A percentile compares a stretch with the other conserved stretches of the same genome.
Conservation (phyloP, 2,113 vertebrate species). For the Xerus inauris region DNA sequence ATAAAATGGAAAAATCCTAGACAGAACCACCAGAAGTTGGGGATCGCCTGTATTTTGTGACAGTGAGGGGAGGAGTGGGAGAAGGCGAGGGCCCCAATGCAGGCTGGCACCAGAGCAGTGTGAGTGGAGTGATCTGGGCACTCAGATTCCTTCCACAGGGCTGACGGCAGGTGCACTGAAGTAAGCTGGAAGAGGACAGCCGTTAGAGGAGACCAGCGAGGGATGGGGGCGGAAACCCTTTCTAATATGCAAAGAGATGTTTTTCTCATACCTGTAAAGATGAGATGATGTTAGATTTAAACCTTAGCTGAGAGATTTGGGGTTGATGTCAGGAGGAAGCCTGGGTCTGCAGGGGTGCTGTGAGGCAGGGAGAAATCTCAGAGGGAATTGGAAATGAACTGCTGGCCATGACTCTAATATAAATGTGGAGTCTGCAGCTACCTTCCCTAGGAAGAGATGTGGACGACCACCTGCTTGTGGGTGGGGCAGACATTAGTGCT, state of each 20-base stretch:
- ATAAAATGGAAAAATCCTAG: neutral
- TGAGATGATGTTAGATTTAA: neutral
- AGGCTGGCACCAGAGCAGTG: rapidly evolving
- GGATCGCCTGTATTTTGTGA: neutral
- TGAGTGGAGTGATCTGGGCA: too few relatives aligned
- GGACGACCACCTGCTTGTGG: neutral
- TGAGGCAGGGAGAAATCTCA: neutral
- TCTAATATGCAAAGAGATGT: neutral
- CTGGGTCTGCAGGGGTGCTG: neutral
- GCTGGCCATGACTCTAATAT: rapidly evolving
- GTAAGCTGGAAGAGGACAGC: neutral
- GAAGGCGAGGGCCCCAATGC: too few relatives aligned
- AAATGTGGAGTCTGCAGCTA: rapidly evolving
- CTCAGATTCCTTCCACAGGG: neutral
- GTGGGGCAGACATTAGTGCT: too few relatives aligned
- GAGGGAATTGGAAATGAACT: neutral
- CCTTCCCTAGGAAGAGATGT: neutral
- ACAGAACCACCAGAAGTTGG: neutral
- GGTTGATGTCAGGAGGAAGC: neutral
- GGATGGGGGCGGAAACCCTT: neutral
- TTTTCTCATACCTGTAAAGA: neutral
- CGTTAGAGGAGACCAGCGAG: rapidly evolving
- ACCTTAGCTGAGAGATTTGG: neutral
- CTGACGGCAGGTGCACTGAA: neutral
- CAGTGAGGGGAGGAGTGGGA: too few relatives aligned